Conservation (phyloP, 92 coral and sea anemone species). For the Parazoanthus darwini region DNA sequence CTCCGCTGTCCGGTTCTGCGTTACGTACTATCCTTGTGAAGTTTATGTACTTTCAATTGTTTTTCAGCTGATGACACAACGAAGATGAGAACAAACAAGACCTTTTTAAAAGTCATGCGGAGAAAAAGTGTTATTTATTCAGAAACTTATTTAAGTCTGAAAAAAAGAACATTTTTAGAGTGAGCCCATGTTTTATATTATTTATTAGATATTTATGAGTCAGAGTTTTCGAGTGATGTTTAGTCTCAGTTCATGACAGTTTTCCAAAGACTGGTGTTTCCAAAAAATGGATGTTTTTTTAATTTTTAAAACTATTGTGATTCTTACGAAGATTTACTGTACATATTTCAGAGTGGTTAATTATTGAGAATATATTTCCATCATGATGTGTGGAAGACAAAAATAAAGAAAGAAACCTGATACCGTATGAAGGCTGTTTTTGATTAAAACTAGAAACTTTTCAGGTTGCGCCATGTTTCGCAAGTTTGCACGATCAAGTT, state of each 20-base stretch:
- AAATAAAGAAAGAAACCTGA: neutral
- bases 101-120: neutral
- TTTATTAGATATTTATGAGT: neutral
- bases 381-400: neutral
- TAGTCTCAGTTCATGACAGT: neutral
- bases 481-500: too few species aligned
- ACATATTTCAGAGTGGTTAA: neutral
- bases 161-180: neutral
- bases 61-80: neutral
- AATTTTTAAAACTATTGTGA: neutral
- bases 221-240: neutral
- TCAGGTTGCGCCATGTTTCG: too few species aligned
- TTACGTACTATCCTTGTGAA: neutral
- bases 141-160: conserved; percentile 2
- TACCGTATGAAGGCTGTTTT: too few species aligned
- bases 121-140: neutral
- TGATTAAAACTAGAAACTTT: too few species aligned
- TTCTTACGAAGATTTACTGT: neutral
- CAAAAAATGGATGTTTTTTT: neutral
- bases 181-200: neutral
- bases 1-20: neutral
- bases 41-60: neutral
- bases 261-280: neutral
- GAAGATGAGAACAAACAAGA: neutral
- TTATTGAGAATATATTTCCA: neutral